These are phyloP conservation scores for Spodoptera litura DNA, from an alignment of 1,140 invertebrate genomes.

Conservation along the genomic window DNA sequence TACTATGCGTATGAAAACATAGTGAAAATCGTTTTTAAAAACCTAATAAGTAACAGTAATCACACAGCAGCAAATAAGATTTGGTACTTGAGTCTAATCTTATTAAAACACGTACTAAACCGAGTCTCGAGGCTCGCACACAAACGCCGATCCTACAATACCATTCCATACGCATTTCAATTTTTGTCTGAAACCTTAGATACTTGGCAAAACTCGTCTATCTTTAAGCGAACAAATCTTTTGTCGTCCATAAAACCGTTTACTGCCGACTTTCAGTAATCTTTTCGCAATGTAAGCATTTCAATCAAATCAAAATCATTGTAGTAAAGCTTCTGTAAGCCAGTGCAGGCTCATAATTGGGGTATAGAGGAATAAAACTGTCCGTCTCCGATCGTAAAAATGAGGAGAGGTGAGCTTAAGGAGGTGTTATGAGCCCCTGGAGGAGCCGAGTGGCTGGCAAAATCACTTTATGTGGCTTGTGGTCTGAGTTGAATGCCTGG, in stretches of 20 bases:
- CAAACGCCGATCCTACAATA: slow-evolving; percentile 21
- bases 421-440: slow-evolving; percentile 35
- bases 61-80: no score
- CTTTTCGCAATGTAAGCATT: slow-evolving; percentile 49
- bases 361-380: slow-evolving; percentile 43
- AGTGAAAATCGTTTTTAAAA: no score
- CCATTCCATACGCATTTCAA: slow-evolving; percentile 24
- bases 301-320: slow-evolving; percentile 51
- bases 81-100: no score
- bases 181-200: slow-evolving; percentile 21
- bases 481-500: not conserved
- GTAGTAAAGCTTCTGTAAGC: slow-evolving; percentile 40
- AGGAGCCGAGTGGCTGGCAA: not conserved
- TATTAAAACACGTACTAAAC: no score
- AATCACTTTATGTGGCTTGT: slow-evolving; percentile 25
- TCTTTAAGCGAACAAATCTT: slow-evolving; percentile 29
- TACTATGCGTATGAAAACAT: no score
- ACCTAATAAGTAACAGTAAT: no score
- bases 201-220: slow-evolving; percentile 10
- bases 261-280: slow-evolving; percentile 45
- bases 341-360: slow-evolving; percentile 44
- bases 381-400: slow-evolving; percentile 43
- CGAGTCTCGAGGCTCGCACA: not conserved
- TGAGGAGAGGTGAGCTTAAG: slow-evolving; percentile 38
- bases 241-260: slow-evolving; percentile 44